A percentile compares a stretch with the other conserved stretches of the same genome.
Evolutionary conservation across 2,888 invertebrate species (phyloP).

Genomic region (Pegoplata infirma): DNA sequence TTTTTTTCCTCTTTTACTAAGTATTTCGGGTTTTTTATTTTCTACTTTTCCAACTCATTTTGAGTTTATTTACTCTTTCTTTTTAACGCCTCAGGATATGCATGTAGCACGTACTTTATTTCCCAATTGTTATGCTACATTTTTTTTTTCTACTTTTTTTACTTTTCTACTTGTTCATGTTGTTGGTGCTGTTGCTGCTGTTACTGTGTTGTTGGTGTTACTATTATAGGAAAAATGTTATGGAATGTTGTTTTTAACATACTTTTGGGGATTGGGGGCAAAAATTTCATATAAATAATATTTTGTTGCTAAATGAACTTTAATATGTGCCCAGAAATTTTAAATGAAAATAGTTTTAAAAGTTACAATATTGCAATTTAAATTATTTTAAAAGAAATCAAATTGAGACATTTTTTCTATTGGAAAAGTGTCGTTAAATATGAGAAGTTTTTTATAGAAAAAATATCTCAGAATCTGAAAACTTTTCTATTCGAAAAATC

Average conservation of each 20-base stretch:
- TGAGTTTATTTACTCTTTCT: constrained; percentile 61
- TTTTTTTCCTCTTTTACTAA: constrained; percentile 10
- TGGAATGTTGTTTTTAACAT: too few relatives aligned
- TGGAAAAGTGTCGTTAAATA: too few relatives aligned
- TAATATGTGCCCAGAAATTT: constrained; percentile 8
- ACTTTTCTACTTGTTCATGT: not conserved
- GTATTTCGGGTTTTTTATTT: not conserved
- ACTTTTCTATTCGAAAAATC: too few relatives aligned
- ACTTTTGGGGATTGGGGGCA: constrained; percentile 42
- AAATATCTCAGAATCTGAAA: too few relatives aligned
- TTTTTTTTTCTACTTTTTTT: too few relatives aligned
- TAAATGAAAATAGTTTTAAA: not conserved
- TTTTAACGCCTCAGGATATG: constrained; percentile 63
- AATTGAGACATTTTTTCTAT: too few relatives aligned
- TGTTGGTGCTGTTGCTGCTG: constrained; percentile 21
- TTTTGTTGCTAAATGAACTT: constrained; percentile 52
- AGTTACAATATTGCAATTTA: not conserved
- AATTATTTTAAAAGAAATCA: too few relatives aligned
- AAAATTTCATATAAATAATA: constrained; percentile 52
- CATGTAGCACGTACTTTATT: constrained; percentile 63
- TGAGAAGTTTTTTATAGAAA: too few relatives aligned
- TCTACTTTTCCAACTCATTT: constrained; percentile 46
- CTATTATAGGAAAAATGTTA: constrained; percentile 41
- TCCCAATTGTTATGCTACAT: constrained; percentile 63
- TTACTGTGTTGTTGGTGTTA: constrained; percentile 27